Base-by-base conservation (phyloP, 64 coral and sea anemone species). In the Montipora foliosa region DNA sequence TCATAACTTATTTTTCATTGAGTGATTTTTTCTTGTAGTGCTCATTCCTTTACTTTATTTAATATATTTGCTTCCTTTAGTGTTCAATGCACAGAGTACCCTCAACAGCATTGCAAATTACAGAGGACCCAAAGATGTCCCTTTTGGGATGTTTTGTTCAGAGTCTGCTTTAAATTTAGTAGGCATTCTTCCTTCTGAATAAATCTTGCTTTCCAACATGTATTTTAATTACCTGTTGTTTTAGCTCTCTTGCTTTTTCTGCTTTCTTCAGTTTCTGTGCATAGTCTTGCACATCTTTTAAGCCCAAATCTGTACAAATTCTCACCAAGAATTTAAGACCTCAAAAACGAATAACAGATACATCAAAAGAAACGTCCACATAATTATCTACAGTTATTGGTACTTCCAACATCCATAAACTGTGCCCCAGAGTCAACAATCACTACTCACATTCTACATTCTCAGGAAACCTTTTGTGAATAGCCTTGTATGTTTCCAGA, bases 251-350 rank as follows among this genome's bases (percentile, higher is more conserved):
- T 46, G 98, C 95, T 86, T 99, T 99, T 71, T 99, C 98, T 47
- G 95, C 98, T 80, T 99, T 99, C 74, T 94, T 99, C 17, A 99
- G 80, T 64, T 99, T 99, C 52, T 96, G 89, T n/a, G 98, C 98
- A 72, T 96, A 99, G 14, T 99, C 98, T 83, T 99, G 98, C 16
- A 96, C 98, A 48, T 99, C 98, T 49, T 99, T 99, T 46, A 99
- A 24, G 2, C 98, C 98, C 86, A 99, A 95, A 79, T 99, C 98
- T 20, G 98, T 96, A 66, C 98, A 99, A 68, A 99, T 99, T 55
- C 98, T 88, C 17, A 99, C 98, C 14, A 99, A 84, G 67, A 99
- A 99, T 81, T 99, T 99, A 67, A 99, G 61, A 90, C 95, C 95
- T 96, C 57, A 2, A 94, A 60, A 60, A 66, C 21, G 20, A 74